phyloP scores from a whole-genome alignment of 2,113 vertebrate species.

The Daboia siamensis region DNA sequence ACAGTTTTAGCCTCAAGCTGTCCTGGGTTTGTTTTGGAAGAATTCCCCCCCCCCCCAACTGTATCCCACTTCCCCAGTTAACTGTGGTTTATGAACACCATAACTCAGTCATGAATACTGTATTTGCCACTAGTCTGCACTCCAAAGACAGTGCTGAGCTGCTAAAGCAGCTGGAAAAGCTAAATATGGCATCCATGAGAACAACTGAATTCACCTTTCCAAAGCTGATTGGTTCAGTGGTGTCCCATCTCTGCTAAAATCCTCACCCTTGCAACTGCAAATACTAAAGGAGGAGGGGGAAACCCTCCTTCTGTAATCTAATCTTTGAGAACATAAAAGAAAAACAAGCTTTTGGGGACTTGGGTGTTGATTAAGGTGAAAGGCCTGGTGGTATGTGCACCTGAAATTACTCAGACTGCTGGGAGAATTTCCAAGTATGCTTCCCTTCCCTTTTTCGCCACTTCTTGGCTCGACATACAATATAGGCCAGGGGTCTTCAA shows the following conservation, averaged over 20 bases:
- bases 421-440: background rate
- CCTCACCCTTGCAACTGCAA: background rate
- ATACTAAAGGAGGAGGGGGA: background rate
- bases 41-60: background rate
- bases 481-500: background rate
- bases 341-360: background rate
- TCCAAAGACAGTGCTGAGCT: background rate
- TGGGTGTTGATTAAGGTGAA: background rate
- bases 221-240: background rate
- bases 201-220: background rate
- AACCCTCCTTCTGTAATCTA: background rate
- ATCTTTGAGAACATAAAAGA: background rate
- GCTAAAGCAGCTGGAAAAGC: background rate
- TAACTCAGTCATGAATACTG: background rate
- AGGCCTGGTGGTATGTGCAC: background rate
- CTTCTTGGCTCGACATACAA: background rate
- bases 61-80: background rate
- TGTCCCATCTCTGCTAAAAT: background rate
- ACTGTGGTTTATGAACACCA: background rate
- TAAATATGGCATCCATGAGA: background rate
- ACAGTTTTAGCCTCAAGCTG: background rate
- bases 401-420: background rate
- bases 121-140: background rate
- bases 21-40: background rate
- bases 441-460: background rate